Evolutionary conservation across 2,113 vertebrate genomes (phyloP).

Genomic region (Melanerpes formicivorus): DNA sequence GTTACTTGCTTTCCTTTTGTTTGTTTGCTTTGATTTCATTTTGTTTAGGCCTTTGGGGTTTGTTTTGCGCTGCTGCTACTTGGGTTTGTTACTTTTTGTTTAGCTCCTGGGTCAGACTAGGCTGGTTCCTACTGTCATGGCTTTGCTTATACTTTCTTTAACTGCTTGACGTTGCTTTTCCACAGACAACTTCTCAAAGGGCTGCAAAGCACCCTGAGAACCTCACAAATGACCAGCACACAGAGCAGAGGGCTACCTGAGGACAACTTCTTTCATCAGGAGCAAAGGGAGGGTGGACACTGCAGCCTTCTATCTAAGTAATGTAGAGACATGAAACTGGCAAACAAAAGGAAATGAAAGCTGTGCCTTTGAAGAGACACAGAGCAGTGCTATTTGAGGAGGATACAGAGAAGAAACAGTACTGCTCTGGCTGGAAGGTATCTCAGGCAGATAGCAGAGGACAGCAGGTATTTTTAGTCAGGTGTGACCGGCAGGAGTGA

Average conservation of each 20-base stretch:
- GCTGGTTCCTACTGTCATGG: background rate
- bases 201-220: background rate
- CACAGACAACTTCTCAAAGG: background rate
- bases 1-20: background rate
- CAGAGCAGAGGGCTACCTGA: background rate
- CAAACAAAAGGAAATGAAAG: background rate
- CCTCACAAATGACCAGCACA: accelerated
- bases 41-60: background rate
- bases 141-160: background rate
- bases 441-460: background rate
- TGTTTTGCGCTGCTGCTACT: background rate
- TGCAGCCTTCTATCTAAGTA: background rate
- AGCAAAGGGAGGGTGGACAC: background rate
- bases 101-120: background rate
- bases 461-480: background rate
- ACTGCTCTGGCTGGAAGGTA: background rate
- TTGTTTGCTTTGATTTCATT: background rate
- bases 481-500: background rate
- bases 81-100: background rate
- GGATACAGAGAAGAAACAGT: background rate
- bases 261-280: background rate
- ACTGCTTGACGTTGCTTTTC: background rate
- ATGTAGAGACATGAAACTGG: background rate
- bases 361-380: background rate
- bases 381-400: background rate